These are phyloP conservation scores for Physocephala rufipes DNA, from an alignment of 2,888 invertebrate genomes.

Conservation along the genomic window DNA sequence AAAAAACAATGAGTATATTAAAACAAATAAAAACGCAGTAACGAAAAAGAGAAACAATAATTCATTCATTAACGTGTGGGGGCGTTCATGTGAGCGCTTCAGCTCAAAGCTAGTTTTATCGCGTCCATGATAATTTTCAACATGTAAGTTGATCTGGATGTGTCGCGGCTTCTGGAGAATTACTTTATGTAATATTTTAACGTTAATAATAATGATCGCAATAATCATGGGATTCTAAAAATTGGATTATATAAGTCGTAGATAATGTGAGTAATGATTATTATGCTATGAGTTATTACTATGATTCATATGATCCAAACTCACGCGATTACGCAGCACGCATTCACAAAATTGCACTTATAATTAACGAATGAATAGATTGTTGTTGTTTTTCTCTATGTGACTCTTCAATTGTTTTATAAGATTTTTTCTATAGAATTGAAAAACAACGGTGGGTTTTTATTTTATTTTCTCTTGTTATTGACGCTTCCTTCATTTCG, in stretches of 20 bases:
- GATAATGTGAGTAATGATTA: no score
- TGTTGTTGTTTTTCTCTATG: slow-evolving; percentile 22
- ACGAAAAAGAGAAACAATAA: neutral
- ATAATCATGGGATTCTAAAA: no score
- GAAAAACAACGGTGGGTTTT: neutral
- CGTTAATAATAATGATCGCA: no score
- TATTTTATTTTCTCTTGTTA: no score
- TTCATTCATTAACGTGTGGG: no score
- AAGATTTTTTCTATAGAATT: neutral
- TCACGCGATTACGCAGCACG: neutral
- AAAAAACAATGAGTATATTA: slow-evolving; percentile 8
- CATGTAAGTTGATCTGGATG: slow-evolving; percentile 15
- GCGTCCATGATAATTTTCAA: slow-evolving; percentile 11
- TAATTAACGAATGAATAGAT: slow-evolving; percentile 22
- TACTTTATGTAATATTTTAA: no score
- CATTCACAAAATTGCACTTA: neutral
- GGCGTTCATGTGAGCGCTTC: neutral
- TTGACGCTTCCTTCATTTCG: no score
- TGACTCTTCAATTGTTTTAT: slow-evolving; percentile 30
- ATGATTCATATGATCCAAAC: neutral
- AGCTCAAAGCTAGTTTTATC: neutral
- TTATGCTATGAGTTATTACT: no score
- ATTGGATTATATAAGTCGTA: no score
- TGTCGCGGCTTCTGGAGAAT: neutral
- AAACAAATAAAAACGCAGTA: neutral